A percentile compares a stretch with the other conserved stretches of the same genome.
Evolutionary conservation across 2,113 vertebrate genomes (phyloP).

Genomic region (Xenopus borealis): DNA sequence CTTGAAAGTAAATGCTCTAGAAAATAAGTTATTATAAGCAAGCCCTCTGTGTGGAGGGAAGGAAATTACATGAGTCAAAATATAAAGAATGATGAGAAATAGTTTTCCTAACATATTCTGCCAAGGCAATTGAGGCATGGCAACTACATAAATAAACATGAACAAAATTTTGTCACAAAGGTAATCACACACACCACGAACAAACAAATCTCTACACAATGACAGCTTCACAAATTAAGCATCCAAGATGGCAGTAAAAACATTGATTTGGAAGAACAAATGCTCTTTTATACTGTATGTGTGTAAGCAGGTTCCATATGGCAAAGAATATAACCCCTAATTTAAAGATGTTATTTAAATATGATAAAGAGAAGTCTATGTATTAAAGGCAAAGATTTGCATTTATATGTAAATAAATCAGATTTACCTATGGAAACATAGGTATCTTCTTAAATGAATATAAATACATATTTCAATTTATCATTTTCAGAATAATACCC

Average conservation of each 20-base stretch:
- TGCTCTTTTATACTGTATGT: conserved; percentile 9
- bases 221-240: conserved; percentile 5
- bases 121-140: background rate
- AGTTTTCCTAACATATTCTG: background rate
- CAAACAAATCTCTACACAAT: conserved; percentile 6
- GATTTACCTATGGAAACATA: no score
- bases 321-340: conserved; percentile 5
- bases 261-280: background rate
- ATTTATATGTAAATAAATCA: no score
- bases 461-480: no score
- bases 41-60: background rate
- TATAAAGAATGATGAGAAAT: background rate
- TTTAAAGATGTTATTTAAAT: background rate
- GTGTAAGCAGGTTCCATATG: conserved; percentile 2
- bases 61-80: background rate
- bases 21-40: background rate
- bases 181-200: conserved; percentile 12
- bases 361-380: no score
- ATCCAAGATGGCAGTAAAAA: background rate
- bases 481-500: no score
- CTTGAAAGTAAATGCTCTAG: background rate
- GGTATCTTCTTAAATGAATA: no score
- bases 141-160: conserved; percentile 7
- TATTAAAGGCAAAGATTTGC: no score
- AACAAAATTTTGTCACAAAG: background rate